Percentiles rank a stretch among this genome's conserved stretches.
phyloP scores from a whole-genome alignment of 92 coral and sea anemone species.

The Micromussa lordhowensis region DNA sequence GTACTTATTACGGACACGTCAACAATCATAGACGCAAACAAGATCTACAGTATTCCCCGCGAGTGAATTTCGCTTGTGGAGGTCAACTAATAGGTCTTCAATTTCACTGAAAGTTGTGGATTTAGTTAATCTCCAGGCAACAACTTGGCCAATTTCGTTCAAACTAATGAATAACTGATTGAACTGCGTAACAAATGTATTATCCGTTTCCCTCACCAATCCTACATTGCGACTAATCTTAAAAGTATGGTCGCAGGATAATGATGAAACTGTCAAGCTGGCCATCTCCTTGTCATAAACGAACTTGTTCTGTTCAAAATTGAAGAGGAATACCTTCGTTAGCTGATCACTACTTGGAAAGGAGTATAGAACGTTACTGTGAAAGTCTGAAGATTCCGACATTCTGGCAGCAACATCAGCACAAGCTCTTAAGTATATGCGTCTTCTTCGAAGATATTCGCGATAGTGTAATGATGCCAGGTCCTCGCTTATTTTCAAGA shows the following conservation, averaged over 20 bases:
- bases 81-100: conserved; percentile 25
- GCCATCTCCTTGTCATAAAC: conserved; percentile 28
- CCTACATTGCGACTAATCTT: conserved; percentile 29
- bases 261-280: conserved; percentile 5
- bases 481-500: conserved; percentile 45
- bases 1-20: conserved; percentile 14
- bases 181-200: conserved; percentile 35
- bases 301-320: conserved; percentile 18
- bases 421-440: neutral
- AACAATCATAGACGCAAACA: conserved; percentile 28
- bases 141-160: conserved; percentile 34
- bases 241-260: conserved; percentile 48
- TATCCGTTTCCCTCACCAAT: conserved; percentile 29
- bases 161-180: conserved; percentile 37
- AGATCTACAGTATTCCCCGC: neutral
- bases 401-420: neutral
- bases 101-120: conserved; percentile 44
- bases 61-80: conserved; percentile 14
- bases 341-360: conserved; percentile 46
- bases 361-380: conserved; percentile 28
- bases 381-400: conserved; percentile 1
- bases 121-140: conserved; percentile 48
- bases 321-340: conserved; percentile 16
- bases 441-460: conserved; percentile 4
- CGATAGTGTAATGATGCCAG: conserved; percentile 32